Percentiles rank a stretch among this genome's conserved stretches.
phyloP scores from a whole-genome alignment of 2,888 invertebrate genomes.

The Drosophila mayaguana region DNA sequence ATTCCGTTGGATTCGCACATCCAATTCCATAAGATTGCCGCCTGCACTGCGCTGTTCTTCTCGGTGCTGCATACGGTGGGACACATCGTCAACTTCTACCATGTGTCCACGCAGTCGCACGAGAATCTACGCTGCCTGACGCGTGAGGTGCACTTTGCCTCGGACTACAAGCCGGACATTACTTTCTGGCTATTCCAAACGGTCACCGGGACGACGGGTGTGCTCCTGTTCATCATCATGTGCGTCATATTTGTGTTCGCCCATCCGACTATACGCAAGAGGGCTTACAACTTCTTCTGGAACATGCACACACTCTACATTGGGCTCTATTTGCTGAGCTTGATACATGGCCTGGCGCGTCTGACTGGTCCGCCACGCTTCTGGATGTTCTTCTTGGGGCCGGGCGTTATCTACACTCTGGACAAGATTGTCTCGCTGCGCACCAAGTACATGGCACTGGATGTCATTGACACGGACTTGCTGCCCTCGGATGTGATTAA shows the following conservation, averaged over 20 bases:
- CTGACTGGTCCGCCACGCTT: slow-evolving; percentile 96
- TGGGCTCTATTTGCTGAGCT: slow-evolving; percentile 92
- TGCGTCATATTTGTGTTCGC: slow-evolving; percentile 98
- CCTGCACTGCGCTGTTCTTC: slow-evolving; percentile 97
- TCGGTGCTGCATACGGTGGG: slow-evolving; percentile 96
- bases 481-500: slow-evolving; percentile 97
- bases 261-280: slow-evolving; percentile 95
- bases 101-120: slow-evolving; percentile 97
- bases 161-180: slow-evolving; percentile 97
- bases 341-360: slow-evolving; percentile 96
- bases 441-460: slow-evolving; percentile 95
- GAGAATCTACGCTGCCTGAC: slow-evolving; percentile 96
- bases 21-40: slow-evolving; percentile 98
- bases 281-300: slow-evolving; percentile 98
- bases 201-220: slow-evolving; percentile 95
- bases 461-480: slow-evolving; percentile 96
- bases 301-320: slow-evolving; percentile 96
- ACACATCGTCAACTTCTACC: slow-evolving; percentile 98
- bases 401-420: slow-evolving; percentile 94
- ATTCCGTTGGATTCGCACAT: slow-evolving; percentile 97
- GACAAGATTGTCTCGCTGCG: slow-evolving; percentile 97
- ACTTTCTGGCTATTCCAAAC: slow-evolving; percentile 98
- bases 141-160: slow-evolving; percentile 96
- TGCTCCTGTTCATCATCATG: slow-evolving; percentile 95
- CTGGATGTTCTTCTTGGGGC: slow-evolving; percentile 97